Conservation (phyloP, 2,113 vertebrate species). For the Rhagologus leucostigma region DNA sequence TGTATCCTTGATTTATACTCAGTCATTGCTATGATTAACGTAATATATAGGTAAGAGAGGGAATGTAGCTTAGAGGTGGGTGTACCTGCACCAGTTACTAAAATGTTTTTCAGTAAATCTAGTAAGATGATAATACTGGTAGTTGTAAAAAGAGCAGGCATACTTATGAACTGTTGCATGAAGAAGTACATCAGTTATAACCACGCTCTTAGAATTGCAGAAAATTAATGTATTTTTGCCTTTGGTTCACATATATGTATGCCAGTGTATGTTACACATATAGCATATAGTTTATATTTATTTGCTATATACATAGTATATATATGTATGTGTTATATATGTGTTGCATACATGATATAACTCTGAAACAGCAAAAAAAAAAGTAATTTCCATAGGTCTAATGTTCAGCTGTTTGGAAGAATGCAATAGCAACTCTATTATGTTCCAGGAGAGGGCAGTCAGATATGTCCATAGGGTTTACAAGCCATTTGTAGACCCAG, state of each 20-base stretch:
- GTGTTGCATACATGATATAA: no score
- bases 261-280: not conserved
- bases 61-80: not conserved
- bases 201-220: not conserved
- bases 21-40: not conserved
- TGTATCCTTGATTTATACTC: not conserved
- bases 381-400: not conserved
- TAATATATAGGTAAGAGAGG: not conserved
- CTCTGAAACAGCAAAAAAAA: not conserved
- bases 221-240: not conserved
- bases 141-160: not conserved
- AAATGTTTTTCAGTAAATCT: not conserved
- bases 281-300: not conserved
- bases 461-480: not conserved
- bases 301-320: not conserved
- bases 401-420: accelerated
- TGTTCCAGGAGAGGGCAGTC: constrained; percentile 58
- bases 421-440: not conserved
- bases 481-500: accelerated
- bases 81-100: not conserved
- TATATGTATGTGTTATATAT: not conserved
- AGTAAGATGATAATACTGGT: not conserved
- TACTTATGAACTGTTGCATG: not conserved
- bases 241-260: not conserved
- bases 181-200: not conserved